These are phyloP conservation scores for Sicus ferrugineus DNA, from an alignment of 2,888 invertebrate species.

Conservation along the genomic window DNA sequence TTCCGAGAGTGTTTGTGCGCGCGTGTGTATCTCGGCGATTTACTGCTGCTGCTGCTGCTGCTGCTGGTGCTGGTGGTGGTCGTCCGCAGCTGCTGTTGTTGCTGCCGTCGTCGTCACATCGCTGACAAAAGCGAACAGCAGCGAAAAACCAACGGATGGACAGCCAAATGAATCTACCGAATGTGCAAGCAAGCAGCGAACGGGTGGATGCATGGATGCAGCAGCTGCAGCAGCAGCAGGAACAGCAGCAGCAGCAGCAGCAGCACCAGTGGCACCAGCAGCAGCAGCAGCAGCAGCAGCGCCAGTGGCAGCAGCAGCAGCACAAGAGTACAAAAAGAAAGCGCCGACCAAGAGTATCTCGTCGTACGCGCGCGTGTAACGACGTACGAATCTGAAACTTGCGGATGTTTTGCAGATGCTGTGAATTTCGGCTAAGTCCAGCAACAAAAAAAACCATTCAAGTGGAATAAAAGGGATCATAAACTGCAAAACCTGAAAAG, in stretches of 20 bases:
- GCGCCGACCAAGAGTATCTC: slow-evolving; percentile 20
- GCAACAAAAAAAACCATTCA: background rate
- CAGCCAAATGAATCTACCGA: slow-evolving; percentile 7
- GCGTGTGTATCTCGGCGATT: background rate
- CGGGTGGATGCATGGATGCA: slow-evolving; percentile 20
- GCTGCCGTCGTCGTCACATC: background rate
- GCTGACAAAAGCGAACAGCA: background rate
- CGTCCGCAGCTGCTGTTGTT: slow-evolving; percentile 18
- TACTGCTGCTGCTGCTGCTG: background rate
- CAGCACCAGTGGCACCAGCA: no score
- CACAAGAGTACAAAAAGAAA: slow-evolving; percentile 22
- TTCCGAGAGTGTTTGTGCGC: background rate
- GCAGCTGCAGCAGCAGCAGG: no score
- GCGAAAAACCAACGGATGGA: background rate
- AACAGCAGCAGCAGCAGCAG: no score
- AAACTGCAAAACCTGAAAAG: background rate
- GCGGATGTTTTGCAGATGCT: slow-evolving; percentile 11
- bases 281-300: background rate
- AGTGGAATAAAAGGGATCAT: background rate
- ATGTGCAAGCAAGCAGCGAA: slow-evolving; percentile 1
- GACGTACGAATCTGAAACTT: slow-evolving; percentile 9
- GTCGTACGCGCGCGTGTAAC: slow-evolving; percentile 24
- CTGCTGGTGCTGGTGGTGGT: slow-evolving; percentile 19
- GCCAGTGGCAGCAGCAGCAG: slow-evolving; percentile 9
- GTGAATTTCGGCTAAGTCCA: background rate